phyloP scores from a whole-genome alignment of 2,888 invertebrate genomes.

The Opisthograptis luteolata region DNA sequence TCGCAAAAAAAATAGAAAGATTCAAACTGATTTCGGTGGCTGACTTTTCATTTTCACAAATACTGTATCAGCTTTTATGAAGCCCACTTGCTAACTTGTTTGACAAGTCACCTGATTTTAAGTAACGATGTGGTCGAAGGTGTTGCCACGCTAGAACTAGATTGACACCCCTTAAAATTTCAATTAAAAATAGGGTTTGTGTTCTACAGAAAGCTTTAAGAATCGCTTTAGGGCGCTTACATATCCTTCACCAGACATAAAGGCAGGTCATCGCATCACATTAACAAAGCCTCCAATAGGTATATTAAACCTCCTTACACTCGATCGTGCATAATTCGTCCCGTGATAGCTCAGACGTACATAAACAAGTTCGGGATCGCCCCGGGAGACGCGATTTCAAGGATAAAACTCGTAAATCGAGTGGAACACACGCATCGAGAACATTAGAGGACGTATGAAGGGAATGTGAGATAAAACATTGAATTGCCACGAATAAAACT shows the following conservation, averaged over 20 bases:
- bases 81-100: too few species aligned
- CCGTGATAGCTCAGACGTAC: constrained; percentile 30
- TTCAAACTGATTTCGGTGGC: constrained; percentile 1
- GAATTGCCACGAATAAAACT: not conserved
- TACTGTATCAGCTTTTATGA: too few species aligned
- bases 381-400: constrained; percentile 47
- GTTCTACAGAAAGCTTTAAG: too few species aligned
- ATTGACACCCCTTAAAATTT: too few species aligned
- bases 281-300: constrained; percentile 11
- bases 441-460: constrained; percentile 26
- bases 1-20: not conserved
- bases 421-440: constrained; percentile 38
- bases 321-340: constrained; percentile 35
- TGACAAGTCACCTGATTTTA: too few species aligned
- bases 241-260: not conserved
- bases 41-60: too few species aligned
- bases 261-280: constrained; percentile 5
- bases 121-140: too few species aligned
- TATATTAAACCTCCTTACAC: constrained; percentile 16
- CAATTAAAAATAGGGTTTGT: too few species aligned
- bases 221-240: too few species aligned
- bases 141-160: too few species aligned
- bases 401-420: constrained; percentile 53
- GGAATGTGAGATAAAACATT: not conserved
- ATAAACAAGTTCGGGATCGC: constrained; percentile 45